Conservation (phyloP, 2,888 invertebrate species). For the Suillia variegata region DNA sequence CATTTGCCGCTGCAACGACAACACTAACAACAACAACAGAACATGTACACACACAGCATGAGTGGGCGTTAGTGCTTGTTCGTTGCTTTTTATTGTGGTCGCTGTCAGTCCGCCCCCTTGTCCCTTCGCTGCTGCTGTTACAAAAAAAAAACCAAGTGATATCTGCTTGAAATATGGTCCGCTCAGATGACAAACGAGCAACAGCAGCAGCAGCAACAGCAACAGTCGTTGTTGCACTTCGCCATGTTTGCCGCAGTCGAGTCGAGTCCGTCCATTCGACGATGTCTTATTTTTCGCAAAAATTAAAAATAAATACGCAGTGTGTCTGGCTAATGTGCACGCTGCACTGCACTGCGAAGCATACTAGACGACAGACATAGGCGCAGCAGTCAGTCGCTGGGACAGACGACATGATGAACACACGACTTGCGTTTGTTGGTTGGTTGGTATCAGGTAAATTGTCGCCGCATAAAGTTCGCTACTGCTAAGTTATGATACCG, state of each 20-base stretch:
- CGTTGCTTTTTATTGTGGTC: not conserved
- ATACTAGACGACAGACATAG: not conserved
- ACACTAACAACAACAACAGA: not conserved
- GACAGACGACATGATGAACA: not conserved
- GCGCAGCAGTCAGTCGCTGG: not conserved
- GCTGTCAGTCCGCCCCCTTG: too few relatives aligned
- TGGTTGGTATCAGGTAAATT: not conserved
- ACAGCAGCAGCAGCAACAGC: constrained; percentile 1
- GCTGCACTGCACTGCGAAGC: not conserved
- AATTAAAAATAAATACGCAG: not conserved
- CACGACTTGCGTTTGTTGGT: not conserved
- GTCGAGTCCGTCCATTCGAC: not conserved
- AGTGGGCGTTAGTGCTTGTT: not conserved
- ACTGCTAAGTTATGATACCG: constrained; percentile 7
- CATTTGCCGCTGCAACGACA: constrained; percentile 4
- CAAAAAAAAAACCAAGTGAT: not conserved
- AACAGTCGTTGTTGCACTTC: not conserved
- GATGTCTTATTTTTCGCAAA: not conserved
- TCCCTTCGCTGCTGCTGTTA: too few relatives aligned
- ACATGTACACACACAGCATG: too few relatives aligned
- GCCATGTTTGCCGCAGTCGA: not conserved
- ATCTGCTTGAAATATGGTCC: constrained; percentile 46
- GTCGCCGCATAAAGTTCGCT: constrained; percentile 6
- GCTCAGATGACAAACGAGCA: constrained; percentile 42
- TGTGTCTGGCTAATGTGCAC: not conserved